Evolutionary conservation across 2,888 invertebrate genomes (phyloP), one percentile per base, ranked within the genome.

Genomic region (Dolichopus griseipennis): DNA sequence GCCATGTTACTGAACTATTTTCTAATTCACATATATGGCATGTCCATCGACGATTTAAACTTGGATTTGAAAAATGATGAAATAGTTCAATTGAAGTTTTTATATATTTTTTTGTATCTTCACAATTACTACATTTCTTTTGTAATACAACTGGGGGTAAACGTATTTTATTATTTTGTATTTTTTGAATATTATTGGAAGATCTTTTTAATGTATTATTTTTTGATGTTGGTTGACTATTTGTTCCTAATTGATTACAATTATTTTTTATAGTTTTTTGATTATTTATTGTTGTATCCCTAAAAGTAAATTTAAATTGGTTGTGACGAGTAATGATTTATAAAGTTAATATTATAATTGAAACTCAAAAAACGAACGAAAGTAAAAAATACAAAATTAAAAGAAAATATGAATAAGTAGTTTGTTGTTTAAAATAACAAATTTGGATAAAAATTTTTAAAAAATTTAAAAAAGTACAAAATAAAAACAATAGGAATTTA

Each of bases 1-100:
- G 82, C 81, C 82, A 82, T 70, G 82, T 81, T 62, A 82, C 81
- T n/a, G 81, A 79, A 73, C 78, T 81, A 73, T 81, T 81, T 71
- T 79, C 78, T 65, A 79, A 75, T 68, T 78, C 77, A 73, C 81
- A 81, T 72, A 77, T 75, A 71, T 79, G 79, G 70, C 83, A 83
- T 65, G 79, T 78, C 83, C 83, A 83, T 21, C 79, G 78, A 20
- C 81, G 80, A 74, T 81, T 80, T 61, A 82, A 69, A 43, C 79
- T 79, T 70, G 81, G 81, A 75, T 81, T 81, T n/a, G 82, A 81
- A 68, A 81, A 79, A 70, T 80, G 80, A 69, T 79, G 81, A 73
- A 78, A 81, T 61, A 80, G 71, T 72, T 80, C 78, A 41, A 80
- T 80, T 61, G 79, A 80, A 68, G 75, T 79, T 69, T 79, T 79